Evolutionary conservation across 2,888 invertebrate species (phyloP), one percentile per base, ranked within the genome.

Genomic region (Pandemis cinnamomeana): DNA sequence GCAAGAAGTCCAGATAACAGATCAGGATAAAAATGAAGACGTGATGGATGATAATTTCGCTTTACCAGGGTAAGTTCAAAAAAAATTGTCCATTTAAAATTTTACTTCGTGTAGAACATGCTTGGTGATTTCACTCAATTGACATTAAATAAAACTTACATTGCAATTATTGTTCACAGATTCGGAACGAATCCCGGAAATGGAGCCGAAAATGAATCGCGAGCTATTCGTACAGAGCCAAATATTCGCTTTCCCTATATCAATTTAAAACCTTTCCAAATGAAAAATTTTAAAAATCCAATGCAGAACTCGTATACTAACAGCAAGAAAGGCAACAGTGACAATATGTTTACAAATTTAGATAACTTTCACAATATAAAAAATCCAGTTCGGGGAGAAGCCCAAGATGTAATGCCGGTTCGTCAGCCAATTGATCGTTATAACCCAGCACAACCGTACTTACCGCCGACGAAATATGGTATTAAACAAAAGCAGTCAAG

Each of bases 371-470:
- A 85, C 53, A 90, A 91, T 10, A 79, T 91, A 20, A 87, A 85
- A 77, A 83, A 88, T 77, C 94, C 94, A 2, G 88, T 92, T 3
- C 83, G 93, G 78, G 94, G 94, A 6, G 94, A 94, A 82, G 91
- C 89, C 51, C 90, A 94, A 79, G 93, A 94, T 71, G 78, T 87
- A 2, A 81, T 78, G 27, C 77, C 83, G 20, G 78, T 81, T 78
- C 83, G 83, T 55, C 86, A 87, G 68, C 86, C 86, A 6, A 83
- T 93, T 68, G 94, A 95, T 76, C 87, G 94, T 20, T 95, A 92
- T 77, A 94, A 94, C 81, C 92, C 94, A n/a, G 94, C 94, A 5
- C 93, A 94, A 78, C 92, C 94, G 1, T 93, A 94, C 81, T 84
- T 94, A 74, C 93, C 93, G 0, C 86, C 85, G 58, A 15, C 2